Evolutionary conservation across 2,797 vertebrate species (phyloP).

Genomic region (Muscicapa comitata): DNA sequence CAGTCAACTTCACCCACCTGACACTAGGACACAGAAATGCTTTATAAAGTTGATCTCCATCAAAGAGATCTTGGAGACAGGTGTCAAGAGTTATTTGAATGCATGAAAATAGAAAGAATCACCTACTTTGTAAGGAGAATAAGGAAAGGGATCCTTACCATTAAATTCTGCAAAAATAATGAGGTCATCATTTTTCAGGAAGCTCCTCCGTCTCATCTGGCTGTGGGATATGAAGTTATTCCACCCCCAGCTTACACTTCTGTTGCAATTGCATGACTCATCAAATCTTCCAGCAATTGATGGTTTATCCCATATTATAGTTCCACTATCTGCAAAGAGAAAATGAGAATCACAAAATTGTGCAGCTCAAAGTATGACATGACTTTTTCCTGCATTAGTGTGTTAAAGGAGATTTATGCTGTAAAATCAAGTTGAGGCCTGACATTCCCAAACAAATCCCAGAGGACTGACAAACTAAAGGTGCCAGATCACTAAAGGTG

Average conservation of each 20-base stretch:
- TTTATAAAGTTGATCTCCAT: background rate
- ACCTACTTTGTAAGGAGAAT: background rate
- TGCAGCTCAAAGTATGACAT: background rate
- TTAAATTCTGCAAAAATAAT: conserved; percentile 86
- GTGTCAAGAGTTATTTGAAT: background rate
- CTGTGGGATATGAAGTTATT: conserved; percentile 78
- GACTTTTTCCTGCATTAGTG: background rate
- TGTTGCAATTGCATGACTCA: conserved; percentile 67
- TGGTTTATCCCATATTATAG: conserved; percentile 80
- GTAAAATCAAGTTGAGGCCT: background rate
- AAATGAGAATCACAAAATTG: background rate
- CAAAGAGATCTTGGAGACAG: background rate
- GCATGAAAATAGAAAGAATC: background rate
- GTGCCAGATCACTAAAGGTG: background rate
- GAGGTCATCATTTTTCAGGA: conserved; percentile 87
- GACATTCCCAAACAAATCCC: background rate
- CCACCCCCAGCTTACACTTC: conserved; percentile 73
- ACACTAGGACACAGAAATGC: background rate
- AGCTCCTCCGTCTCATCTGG: conserved; percentile 77
- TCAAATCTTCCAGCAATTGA: conserved; percentile 70
- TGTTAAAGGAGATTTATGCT: background rate
- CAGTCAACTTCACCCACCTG: background rate
- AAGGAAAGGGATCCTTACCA: conserved; percentile 65
- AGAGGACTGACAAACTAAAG: background rate
- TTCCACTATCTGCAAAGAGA: conserved; percentile 57